phyloP scores from a whole-genome alignment of 2,888 invertebrate species.

The Stegana nigrithorax region DNA sequence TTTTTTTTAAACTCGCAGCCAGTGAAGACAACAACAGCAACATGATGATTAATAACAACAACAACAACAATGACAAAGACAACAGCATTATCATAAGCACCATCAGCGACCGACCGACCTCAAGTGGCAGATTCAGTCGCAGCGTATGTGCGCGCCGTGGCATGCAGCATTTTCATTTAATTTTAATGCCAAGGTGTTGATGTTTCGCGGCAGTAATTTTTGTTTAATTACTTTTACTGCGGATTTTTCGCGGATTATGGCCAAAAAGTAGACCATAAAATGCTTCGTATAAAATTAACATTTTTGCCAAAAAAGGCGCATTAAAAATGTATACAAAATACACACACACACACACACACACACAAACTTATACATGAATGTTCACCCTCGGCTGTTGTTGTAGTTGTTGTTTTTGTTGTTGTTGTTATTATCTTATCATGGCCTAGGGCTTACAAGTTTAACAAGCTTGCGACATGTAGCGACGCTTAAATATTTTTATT shows the following conservation, averaged over 20 bases:
- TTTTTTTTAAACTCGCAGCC: no score
- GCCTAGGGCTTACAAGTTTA: constrained; percentile 3
- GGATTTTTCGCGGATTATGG: constrained; percentile 17
- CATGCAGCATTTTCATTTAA: constrained; percentile 1
- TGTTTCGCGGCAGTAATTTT: constrained; percentile 22
- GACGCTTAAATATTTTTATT: constrained; percentile 11
- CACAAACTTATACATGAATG: neutral
- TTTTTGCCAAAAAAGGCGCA: no score
- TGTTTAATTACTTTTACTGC: constrained; percentile 22
- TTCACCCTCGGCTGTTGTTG: constrained; percentile 13
- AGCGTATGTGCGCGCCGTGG: neutral
- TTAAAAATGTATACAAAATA: no score
- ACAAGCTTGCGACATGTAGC: constrained; percentile 13
- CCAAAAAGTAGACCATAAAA: constrained; percentile 24
- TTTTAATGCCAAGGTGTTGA: constrained; percentile 26
- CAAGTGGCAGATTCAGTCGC: neutral
- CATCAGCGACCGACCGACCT: neutral
- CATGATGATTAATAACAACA: neutral
- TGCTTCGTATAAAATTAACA: constrained; percentile 11
- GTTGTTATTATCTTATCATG: no score
- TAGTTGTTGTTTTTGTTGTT: no score
- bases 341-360: neutral
- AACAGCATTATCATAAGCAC: neutral
- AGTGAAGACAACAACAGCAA: no score
- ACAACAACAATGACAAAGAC: neutral